Evolutionary conservation across 2,113 vertebrate species (phyloP).

Genomic region (Desmodus rotundus): DNA sequence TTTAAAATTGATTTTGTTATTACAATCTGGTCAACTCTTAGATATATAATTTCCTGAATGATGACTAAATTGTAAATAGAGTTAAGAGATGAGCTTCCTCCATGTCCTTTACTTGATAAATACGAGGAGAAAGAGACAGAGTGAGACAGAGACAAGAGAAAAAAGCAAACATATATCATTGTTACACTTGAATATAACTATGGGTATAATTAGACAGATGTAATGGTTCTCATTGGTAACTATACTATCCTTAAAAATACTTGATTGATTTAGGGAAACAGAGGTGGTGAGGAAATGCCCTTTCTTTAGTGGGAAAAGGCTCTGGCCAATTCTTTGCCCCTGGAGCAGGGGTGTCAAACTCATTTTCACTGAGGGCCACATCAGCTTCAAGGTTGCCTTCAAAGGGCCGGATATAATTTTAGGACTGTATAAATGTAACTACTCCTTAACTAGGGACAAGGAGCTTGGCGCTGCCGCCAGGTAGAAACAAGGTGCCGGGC

Average conservation of each 20-base stretch:
- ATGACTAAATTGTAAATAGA: not conserved
- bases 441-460: too few species aligned
- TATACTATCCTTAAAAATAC: not conserved
- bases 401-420: too few species aligned
- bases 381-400: too few species aligned
- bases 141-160: not conserved
- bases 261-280: not conserved
- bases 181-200: not conserved
- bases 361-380: too few species aligned
- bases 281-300: not conserved
- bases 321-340: not conserved
- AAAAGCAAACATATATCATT: not conserved
- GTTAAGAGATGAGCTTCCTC: not conserved
- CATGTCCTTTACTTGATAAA: not conserved
- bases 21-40: not conserved
- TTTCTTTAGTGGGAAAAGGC: not conserved
- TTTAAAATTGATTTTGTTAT: not conserved
- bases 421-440: too few species aligned
- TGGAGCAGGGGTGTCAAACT: too few species aligned
- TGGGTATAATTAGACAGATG: not conserved
- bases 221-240: not conserved
- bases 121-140: not conserved
- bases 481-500: too few species aligned
- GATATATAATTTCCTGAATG: not conserved
- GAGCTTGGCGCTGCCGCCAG: too few species aligned